Base-by-base conservation (phyloP, 2,888 invertebrate species). In the Brachylomia viminalis region DNA sequence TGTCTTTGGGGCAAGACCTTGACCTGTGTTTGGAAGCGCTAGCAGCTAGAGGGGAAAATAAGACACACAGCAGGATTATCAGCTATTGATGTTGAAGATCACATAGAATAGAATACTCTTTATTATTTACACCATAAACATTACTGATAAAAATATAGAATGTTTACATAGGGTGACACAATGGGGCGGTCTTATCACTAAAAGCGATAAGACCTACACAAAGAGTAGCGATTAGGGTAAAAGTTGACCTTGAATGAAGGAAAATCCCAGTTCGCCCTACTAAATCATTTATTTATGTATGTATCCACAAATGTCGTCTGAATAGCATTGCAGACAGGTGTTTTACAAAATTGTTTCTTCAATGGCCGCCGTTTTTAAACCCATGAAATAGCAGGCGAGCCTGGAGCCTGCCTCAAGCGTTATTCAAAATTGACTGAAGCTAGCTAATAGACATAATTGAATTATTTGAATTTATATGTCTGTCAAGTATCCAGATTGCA, bases 401-500 rank as follows among this genome's bases (percentile, higher is more conserved):
- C 30, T 49, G 15, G 2, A 75, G 5, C 3, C 30, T 49, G 15
- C n/a, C 20, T 49, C 23, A 6, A 64, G 20, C 23, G 10, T n/a
- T 10, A 7, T 49, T 64, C 38, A 15, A 11, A 79, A 59, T 20
- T 45, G 52, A 27, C 17, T 17, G 42, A 15, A 54, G n/a, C 13
- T 71, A 61, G 47, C 52, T 42, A 56, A 72, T 54, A 72, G 10
- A 38, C 7, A 2, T 42, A 49, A 62, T 42, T 72, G 30, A 72
- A 80, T 56, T 42, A 80, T 56, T 64, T 33, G n/a, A 72, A 80
- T 80, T 62, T 72, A 58, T 62, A 1, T 33, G 27, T 58, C 73
- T 49, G 15, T 30, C 33, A 65, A 80, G 38, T 77, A 72, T 79
- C n/a, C 27, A 65, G 45, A 68, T 72, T 64, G 52, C 49, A 72